A percentile compares a stretch with the other conserved stretches of the same genome.
phyloP scores from a whole-genome alignment of 2,888 invertebrate genomes.

The Morpho achilles region DNA sequence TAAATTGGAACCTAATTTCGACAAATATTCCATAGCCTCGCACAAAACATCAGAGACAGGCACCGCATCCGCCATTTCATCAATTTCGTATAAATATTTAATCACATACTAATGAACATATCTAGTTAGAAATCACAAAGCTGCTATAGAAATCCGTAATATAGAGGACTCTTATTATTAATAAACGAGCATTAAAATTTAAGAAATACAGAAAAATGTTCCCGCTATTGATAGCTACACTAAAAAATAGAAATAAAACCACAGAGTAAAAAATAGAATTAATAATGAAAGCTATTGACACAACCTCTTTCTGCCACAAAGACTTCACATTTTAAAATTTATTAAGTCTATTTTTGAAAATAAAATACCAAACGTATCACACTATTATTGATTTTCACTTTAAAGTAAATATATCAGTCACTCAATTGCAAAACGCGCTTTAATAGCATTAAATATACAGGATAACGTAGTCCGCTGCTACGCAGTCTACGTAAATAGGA shows the following conservation, averaged over 20 bases:
- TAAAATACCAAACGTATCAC: background rate
- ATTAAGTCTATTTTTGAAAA: background rate
- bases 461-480: constrained; percentile 13
- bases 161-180: background rate
- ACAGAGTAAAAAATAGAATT: constrained; percentile 52
- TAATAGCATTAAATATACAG: constrained; percentile 6
- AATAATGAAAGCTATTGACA: constrained; percentile 19
- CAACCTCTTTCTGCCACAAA: constrained; percentile 15
- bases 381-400: constrained; percentile 22
- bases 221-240: constrained; percentile 23
- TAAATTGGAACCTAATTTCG: constrained; percentile 66
- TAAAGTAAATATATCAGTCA: constrained; percentile 13
- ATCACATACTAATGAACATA: constrained; percentile 11
- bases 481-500: constrained; percentile 44
- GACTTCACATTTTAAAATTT: background rate
- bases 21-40: constrained; percentile 68
- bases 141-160: background rate
- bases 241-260: constrained; percentile 46
- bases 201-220: constrained; percentile 20
- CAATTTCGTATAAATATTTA: constrained; percentile 45
- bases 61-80: constrained; percentile 58
- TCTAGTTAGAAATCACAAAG: background rate
- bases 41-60: constrained; percentile 60
- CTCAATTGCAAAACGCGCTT: constrained; percentile 7
- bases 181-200: background rate